A percentile compares a stretch with the other conserved stretches of the same genome.
These are phyloP conservation scores for Sebastes aleutianus DNA, from an alignment of 2,797 vertebrate species.

Conservation along the genomic window DNA sequence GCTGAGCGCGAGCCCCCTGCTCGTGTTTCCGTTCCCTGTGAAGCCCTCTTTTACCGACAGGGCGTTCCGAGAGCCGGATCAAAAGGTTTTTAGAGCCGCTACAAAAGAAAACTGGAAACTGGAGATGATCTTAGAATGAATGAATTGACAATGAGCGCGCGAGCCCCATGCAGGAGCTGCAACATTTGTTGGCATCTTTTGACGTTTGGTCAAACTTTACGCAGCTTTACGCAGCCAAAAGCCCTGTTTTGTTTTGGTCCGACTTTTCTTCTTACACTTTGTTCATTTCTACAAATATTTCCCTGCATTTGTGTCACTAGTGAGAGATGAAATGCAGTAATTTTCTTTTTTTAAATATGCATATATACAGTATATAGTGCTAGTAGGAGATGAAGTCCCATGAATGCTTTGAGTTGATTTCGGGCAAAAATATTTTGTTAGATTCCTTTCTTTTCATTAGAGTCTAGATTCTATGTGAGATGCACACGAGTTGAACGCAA, in stretches of 20 bases:
- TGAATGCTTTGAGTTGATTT: not conserved
- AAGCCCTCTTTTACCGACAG: conserved; percentile 88
- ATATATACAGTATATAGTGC: too few species aligned
- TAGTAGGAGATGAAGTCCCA: not conserved
- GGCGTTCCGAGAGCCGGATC: conserved; percentile 92
- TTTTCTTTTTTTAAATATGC: not conserved
- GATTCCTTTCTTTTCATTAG: not conserved
- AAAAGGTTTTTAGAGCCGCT: conserved; percentile 88
- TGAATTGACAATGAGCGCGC: conserved; percentile 89
- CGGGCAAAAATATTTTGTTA: not conserved
- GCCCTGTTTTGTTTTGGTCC: too few species aligned
- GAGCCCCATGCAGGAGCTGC: conserved; percentile 81
- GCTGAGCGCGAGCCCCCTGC: conserved; percentile 63
- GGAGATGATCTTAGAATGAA: conserved; percentile 87
- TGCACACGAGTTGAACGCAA: not conserved
- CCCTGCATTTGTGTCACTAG: not conserved
- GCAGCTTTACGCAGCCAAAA: too few species aligned
- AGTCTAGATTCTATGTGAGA: not conserved
- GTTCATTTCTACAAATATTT: not conserved
- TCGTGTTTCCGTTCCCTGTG: conserved; percentile 91
- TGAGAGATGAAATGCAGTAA: not conserved
- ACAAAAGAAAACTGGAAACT: conserved; percentile 94
- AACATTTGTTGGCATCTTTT: conserved; percentile 27
- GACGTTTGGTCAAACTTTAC: conserved; percentile 13
- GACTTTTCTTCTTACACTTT: not conserved